Conservation (phyloP, 2,113 vertebrate genomes). For the Hucho hucho region DNA sequence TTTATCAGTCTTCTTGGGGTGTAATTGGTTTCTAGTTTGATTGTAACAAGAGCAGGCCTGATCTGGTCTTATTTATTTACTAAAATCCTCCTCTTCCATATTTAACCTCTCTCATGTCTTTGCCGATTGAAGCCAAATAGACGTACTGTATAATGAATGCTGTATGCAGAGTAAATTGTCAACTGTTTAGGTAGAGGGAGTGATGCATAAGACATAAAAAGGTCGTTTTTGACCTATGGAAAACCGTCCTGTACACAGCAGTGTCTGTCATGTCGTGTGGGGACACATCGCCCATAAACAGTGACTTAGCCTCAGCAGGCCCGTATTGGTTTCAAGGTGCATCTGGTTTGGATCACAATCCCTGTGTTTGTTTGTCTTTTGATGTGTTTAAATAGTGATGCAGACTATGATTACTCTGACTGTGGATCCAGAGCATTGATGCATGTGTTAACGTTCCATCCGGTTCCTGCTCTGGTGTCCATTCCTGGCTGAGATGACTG, state of each 20-base stretch:
- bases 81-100: slow-evolving; percentile 56
- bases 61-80: slow-evolving; percentile 41
- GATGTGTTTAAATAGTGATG: slow-evolving; percentile 19
- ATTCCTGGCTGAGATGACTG: too few relatives aligned
- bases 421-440: background rate
- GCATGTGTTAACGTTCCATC: background rate
- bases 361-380: slow-evolving; percentile 49
- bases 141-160: slow-evolving; percentile 40
- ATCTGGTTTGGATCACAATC: slow-evolving; percentile 46
- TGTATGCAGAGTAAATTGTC: slow-evolving; percentile 50
- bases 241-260: slow-evolving; percentile 42
- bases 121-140: slow-evolving; percentile 43
- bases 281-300: slow-evolving; percentile 30
- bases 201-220: background rate
- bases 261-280: slow-evolving; percentile 55
- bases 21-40: slow-evolving; percentile 62
- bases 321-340: slow-evolving; percentile 48
- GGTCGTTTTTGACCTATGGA: background rate
- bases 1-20: slow-evolving; percentile 33
- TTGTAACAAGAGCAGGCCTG: slow-evolving; percentile 43
- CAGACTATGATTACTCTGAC: background rate
- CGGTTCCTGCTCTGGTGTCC: too few relatives aligned
- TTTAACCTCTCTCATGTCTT: slow-evolving; percentile 48
- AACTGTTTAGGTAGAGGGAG: slow-evolving; percentile 41
- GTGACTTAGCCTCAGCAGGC: slow-evolving; percentile 2